Percentiles rank a stretch among this genome's conserved stretches.
Conservation (phyloP, 2,888 invertebrate genomes). For the Hermaeophaga mercurialis region DNA sequence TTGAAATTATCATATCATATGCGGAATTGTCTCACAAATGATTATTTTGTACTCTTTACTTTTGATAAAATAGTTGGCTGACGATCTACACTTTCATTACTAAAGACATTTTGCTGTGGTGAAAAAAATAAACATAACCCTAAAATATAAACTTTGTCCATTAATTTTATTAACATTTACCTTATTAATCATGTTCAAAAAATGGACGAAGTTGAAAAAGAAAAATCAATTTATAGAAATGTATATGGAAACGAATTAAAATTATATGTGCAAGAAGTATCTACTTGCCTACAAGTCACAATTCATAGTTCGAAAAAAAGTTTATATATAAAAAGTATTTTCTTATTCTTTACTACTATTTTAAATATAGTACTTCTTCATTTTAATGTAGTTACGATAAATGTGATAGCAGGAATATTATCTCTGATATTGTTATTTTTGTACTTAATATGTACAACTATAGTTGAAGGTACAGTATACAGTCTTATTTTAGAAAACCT, state of each 20-base stretch:
- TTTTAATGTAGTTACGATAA: conserved; percentile 7
- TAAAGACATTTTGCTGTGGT: no score
- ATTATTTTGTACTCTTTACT: no score
- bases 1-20: no score
- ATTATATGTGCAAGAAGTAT: conserved; percentile 21
- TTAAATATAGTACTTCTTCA: conserved; percentile 12
- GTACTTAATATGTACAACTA: conserved; percentile 16
- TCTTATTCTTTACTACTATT: conserved; percentile 15
- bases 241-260: conserved; percentile 24
- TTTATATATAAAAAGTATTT: conserved; percentile 20
- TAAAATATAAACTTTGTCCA: no score
- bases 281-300: conserved; percentile 17
- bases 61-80: no score
- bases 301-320: conserved; percentile 13
- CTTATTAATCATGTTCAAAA: conserved; percentile 27
- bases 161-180: no score
- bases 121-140: no score
- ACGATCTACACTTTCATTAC: no score
- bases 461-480: conserved; percentile 17
- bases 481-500: background rate
- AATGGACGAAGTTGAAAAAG: conserved; percentile 30
- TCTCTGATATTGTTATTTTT: conserved; percentile 12
- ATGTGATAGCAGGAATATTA: conserved; percentile 22
- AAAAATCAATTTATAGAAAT: conserved; percentile 22
- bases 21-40: no score